Evolutionary conservation across 2,888 invertebrate species (phyloP), one percentile per base, ranked within the genome.

Genomic region (Ichneumoninae sp.): DNA sequence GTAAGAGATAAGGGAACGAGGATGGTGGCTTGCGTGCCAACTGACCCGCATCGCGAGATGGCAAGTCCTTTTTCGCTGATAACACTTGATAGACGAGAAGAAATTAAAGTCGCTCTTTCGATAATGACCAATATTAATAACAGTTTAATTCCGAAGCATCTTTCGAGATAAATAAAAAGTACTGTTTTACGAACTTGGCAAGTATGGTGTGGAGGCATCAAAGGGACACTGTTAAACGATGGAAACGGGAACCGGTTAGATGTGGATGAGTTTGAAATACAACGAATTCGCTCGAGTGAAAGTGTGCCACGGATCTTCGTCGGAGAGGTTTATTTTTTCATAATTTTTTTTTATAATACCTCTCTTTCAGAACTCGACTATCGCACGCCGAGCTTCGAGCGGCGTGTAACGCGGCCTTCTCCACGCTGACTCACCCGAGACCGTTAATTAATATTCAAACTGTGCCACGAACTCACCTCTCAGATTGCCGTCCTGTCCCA

Each of bases 401-500:
- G 54, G 19, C 66, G 47, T 40, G 10, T 81, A 65, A 54, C 54
- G 57, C 74, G 72, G 65, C 3, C 62, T 10, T 60, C 10, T 16
- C 30, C 40, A 10, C 22, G 72, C 40, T 83, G 81, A 84, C 79
- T 79, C 81, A 83, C 60, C 74, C 65, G 62, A 71, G 13, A 8
- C n/a, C 19, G 47, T 75, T 69, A 87, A 88, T 88, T 87, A 87
- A 86, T 84, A 87, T 90, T 89, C 88, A 83, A 22, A 19, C 16
- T 92, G 89, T 86, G 93, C 44, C 91, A 19, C 91, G 90, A 83
- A 87, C 90, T 91, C 87, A 92, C 92, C 90, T 89, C 84, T 88
- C 69, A 91, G 86, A 76, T 88, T 87, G 6, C 86, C 87, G 80
- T 90, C 89, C 10, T 83, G 84, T 33, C 84, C 82, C 40, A 90